Evolutionary conservation across 2,113 vertebrate species (phyloP), one percentile per base, ranked within the genome.

Genomic region (Sterna hirundo): DNA sequence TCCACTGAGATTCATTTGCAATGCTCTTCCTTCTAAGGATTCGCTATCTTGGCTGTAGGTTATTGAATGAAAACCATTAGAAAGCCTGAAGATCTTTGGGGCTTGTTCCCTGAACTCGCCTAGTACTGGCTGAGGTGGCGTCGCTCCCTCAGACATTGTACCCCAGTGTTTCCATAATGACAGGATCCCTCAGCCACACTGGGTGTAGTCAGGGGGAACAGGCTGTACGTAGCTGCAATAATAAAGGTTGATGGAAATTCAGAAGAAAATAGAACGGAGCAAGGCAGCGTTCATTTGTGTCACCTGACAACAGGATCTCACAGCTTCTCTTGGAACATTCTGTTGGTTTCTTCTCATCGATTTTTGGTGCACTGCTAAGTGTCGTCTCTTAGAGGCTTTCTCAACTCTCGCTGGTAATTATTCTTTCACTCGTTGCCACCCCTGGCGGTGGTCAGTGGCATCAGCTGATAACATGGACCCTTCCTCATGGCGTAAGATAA

Each of bases 101-200:
- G 5, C 29, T 86, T 69, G 5, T 74, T 62, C 51, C 25, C 29
- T 58, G 49, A 58, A 36, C 25, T 61, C 65, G 2, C 20, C 22
- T 47, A 21, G 9, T 49, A 18, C 30, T 51, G 61, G 7, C 29
- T 75, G 0, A 26, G 15, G 7, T 5, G 11, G 2, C 1, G 0
- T 10, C 49, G 29, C 55, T 92, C 32, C 38, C 18, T 8, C 2
- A 61, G n/a, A 13, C 0, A 0, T 19, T 22, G 46, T 40, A 44
- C 15, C 9, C 22, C 38, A 8, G 1, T 12, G 12, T 60, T 84
- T 75, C 52, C 19, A 2, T 36, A 42, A 55, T n/a, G 44, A 52
- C 27, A 44, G 27, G 9, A 29, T 82, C n/a, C 32, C 22, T 57
- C 64, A 58, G 30, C 21, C 40, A 13, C 9, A 4, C 11, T 44